phyloP scores from a whole-genome alignment of 2,888 invertebrate genomes.

The Bembecia ichneumoniformis region DNA sequence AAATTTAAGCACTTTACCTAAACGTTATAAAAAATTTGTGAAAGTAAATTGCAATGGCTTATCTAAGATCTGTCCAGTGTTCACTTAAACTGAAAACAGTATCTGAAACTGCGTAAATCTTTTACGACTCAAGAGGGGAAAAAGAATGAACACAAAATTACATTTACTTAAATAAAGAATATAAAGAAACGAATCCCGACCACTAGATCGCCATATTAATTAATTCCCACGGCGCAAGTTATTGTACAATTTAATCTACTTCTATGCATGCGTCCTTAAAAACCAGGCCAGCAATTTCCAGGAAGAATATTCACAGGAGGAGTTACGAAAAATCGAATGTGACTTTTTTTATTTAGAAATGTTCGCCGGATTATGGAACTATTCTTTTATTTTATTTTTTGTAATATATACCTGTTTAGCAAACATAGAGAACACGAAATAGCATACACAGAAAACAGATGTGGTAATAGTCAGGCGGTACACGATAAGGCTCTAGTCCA shows the following conservation, averaged over 20 bases:
- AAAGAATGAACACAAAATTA: background rate
- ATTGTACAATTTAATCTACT: background rate
- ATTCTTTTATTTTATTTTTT: too few species aligned
- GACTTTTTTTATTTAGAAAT: too few species aligned
- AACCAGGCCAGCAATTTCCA: conserved; percentile 9
- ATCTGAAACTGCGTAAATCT: conserved; percentile 46
- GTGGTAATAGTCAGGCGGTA: too few species aligned
- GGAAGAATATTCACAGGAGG: background rate
- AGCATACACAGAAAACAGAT: too few species aligned
- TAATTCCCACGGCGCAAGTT: background rate
- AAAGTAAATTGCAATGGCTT: conserved; percentile 53
- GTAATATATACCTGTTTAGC: too few species aligned
- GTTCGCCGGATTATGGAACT: too few species aligned
- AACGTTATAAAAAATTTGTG: background rate
- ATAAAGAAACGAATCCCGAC: too few species aligned
- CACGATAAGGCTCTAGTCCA: too few species aligned
- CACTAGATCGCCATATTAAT: background rate
- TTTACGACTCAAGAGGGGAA: conserved; percentile 20
- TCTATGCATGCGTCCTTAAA: background rate
- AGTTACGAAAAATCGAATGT: too few species aligned
- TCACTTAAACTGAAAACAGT: conserved; percentile 30
- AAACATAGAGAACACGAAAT: too few species aligned
- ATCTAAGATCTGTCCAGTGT: conserved; percentile 36
- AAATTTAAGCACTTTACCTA: conserved; percentile 14
- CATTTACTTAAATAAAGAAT: too few species aligned